A percentile compares a stretch with the other conserved stretches of the same genome.
Conservation (phyloP, 1,140 invertebrate species). For the Gonatopus flavifemur region DNA sequence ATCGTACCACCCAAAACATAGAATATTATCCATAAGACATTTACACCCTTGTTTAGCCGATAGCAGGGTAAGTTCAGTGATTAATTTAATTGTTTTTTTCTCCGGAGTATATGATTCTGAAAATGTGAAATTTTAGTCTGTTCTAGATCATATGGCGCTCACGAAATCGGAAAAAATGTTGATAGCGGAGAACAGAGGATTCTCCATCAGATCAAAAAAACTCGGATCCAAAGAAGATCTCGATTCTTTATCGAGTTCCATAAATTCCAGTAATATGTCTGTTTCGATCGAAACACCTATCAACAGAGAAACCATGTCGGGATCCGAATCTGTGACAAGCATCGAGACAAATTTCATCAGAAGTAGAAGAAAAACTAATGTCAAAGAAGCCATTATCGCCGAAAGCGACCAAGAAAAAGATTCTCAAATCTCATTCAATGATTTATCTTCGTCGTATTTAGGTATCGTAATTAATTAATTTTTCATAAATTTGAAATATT, state of each 20-base stretch:
- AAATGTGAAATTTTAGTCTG: constrained; percentile 50
- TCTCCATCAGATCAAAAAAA: constrained; percentile 27
- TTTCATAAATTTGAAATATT: not conserved
- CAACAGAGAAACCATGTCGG: not conserved
- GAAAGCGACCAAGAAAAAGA: constrained; percentile 38
- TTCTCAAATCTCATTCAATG: constrained; percentile 20
- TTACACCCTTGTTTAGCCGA: constrained; percentile 60
- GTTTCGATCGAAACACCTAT: not conserved
- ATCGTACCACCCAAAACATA: constrained; percentile 62
- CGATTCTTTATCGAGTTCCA: constrained; percentile 19
- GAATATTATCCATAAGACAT: constrained; percentile 59
- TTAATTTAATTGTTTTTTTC: not conserved
- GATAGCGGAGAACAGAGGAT: constrained; percentile 41
- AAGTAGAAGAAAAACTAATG: constrained; percentile 29
- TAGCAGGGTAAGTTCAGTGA: constrained; percentile 50
- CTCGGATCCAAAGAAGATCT: constrained; percentile 24
- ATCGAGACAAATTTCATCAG: constrained; percentile 17
- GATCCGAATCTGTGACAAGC: constrained; percentile 2
- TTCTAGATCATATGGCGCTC: constrained; percentile 60
- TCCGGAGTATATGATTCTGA: not conserved
- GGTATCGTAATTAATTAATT: constrained; percentile 3
- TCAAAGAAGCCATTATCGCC: constrained; percentile 45
- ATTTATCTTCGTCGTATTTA: constrained; percentile 24
- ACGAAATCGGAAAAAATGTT: constrained; percentile 59
- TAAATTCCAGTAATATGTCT: constrained; percentile 22